Evolutionary conservation across 2,113 vertebrate species (phyloP), one percentile per base, ranked within the genome.

Genomic region (Phycodurus eques): DNA sequence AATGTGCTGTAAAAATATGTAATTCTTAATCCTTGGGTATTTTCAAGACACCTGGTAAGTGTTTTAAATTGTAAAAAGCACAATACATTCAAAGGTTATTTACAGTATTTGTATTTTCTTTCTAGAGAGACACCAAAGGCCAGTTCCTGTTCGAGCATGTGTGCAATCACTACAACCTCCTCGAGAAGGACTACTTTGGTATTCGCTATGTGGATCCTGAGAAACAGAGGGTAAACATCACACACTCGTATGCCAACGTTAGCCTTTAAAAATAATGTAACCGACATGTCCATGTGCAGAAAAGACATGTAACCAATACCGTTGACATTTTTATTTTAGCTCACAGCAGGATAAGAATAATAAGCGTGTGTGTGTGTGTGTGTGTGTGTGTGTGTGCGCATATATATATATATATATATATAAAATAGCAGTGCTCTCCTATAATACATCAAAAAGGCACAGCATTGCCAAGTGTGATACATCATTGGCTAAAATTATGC

Each of bases 171-270:
- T 98, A 98, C 93, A 98, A 95, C 85, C 93, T 99, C 68, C 91
- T 99, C 83, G 98, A 99, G 90, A 98, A 95, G 86, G 98, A 99
- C 89, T 99, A 99, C 85, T 99, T 99, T 84, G 98, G 98, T 70
- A 96, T 99, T 90, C 94, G 98, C 89, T 99, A 96, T 57, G 97
- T 99, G 91, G 98, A 98, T 74, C 94, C 95, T 11, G 96, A 98
- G 80, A 99, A 97, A 83, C 97, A 99, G 85, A 94, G 97, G 95
- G 97, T 99, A 89, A 83, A 47, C 75, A 62, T 72, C 39, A 70
- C 14, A 73, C 42, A 27, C 51, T 22, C n/a, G 54, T n/a, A 71
- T 15, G 12, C 8, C 19, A 4, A 51, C n/a, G 43, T 33, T 33
- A 5, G 44, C 1, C 56, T 5, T 11, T 63, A 31, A 3, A 46